Conservation (phyloP, 2,888 invertebrate species). For the Zygogramma bicolorata region DNA sequence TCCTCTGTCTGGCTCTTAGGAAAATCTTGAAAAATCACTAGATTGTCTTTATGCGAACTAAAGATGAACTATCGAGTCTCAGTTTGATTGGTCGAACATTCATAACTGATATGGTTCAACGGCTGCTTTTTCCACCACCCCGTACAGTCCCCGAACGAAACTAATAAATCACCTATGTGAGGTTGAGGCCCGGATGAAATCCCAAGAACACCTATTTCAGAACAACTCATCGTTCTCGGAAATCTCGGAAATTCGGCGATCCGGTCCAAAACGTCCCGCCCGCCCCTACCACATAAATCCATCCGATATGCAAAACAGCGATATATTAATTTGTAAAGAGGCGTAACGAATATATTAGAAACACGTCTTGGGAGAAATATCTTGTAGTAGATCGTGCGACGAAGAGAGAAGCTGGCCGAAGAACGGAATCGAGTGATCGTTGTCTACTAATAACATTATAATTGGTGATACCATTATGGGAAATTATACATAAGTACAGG, state of each 20-base stretch:
- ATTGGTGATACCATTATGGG: constrained; percentile 54
- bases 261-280: neutral
- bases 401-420: constrained; percentile 25
- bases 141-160: neutral
- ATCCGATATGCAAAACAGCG: constrained; percentile 62
- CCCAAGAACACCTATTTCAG: neutral
- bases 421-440: constrained; percentile 44
- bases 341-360: constrained; percentile 63
- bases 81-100: too few relatives aligned
- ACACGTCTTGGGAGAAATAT: constrained; percentile 62
- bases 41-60: too few relatives aligned
- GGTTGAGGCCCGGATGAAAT: neutral
- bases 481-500: constrained; percentile 40
- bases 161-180: neutral
- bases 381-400: constrained; percentile 36
- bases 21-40: too few relatives aligned
- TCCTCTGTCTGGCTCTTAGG: too few relatives aligned
- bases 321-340: constrained; percentile 64
- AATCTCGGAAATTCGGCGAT: neutral
- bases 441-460: constrained; percentile 59
- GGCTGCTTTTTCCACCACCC: too few relatives aligned
- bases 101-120: too few relatives aligned
- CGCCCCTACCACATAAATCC: constrained; percentile 8
- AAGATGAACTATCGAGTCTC: too few relatives aligned
- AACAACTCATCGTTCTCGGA: neutral